phyloP scores from a whole-genome alignment of 2,797 vertebrate genomes.

The Remorina albescens region DNA sequence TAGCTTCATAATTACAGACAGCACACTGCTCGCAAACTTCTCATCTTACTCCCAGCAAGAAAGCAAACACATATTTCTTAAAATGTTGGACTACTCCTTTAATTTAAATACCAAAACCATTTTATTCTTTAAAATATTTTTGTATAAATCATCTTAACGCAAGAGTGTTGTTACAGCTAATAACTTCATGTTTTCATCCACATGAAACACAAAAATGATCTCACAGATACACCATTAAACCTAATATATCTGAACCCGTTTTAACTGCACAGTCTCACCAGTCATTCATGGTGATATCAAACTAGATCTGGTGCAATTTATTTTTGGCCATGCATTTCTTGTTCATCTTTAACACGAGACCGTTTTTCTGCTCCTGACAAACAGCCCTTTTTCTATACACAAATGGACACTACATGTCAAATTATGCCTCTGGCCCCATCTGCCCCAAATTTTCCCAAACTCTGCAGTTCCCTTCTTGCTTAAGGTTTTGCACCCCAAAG shows the following conservation, averaged over 20 bases:
- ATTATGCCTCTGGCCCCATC: slow-evolving; percentile 66
- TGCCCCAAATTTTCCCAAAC: slow-evolving; percentile 48
- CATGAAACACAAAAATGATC: slow-evolving; percentile 59
- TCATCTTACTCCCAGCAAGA: not conserved
- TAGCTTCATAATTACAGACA: not conserved
- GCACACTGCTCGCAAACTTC: not conserved
- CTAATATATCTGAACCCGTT: slow-evolving; percentile 18
- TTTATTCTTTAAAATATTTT: slow-evolving; percentile 50
- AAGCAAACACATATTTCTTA: not conserved
- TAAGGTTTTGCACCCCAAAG: slow-evolving; percentile 72
- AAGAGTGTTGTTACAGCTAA: slow-evolving; percentile 33
- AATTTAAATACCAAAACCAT: slow-evolving; percentile 46
- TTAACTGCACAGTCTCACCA: slow-evolving; percentile 20
- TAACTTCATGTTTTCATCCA: slow-evolving; percentile 51
- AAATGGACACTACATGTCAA: slow-evolving; percentile 28
- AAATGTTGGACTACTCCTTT: slow-evolving; percentile 23
- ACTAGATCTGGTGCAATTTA: slow-evolving; percentile 9
- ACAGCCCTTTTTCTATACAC: slow-evolving; percentile 28
- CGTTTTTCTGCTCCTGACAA: slow-evolving; percentile 16
- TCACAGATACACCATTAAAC: slow-evolving; percentile 51
- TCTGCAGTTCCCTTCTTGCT: slow-evolving; percentile 44
- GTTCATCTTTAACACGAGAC: slow-evolving; percentile 1
- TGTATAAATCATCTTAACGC: slow-evolving; percentile 58
- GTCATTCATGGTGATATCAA: slow-evolving; percentile 22
- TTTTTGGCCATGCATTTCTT: slow-evolving; percentile 20